Base-by-base conservation (phyloP, 2,888 invertebrate genomes). In the Adelognathus sp. region DNA sequence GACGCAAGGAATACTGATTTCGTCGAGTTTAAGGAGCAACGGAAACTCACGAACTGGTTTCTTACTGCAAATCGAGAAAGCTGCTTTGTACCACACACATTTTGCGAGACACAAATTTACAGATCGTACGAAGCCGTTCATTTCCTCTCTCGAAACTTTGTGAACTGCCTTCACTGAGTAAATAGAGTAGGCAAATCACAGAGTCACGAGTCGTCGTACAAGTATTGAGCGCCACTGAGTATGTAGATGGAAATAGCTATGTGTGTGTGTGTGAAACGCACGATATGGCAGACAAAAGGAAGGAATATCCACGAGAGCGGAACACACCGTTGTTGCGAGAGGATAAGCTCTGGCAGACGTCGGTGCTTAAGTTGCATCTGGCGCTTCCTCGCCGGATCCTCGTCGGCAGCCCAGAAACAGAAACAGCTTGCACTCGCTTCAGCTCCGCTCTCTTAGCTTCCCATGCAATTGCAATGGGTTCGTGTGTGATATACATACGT, bases 311-410 rank as follows among this genome's bases (percentile, higher is more conserved):
- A 27, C 31, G 56, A 58, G 56, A 41, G 58, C 39, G 63, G 63
- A 58, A 50, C 41, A 77, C 50, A 39, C 56, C 64, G 61, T 63
- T 67, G 66, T 46, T 61, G 67, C 14, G 4, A 44, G 27, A 31
- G 69, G 73, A 78, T 78, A 73, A 78, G 73, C 73, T 52, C 39
- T 63, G 50, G 64, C 69, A 73, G 63, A 70, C 64, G 63, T 56
- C 63, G 63, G 50, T 60, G 69, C 58, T 74, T 31, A 69, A 64
- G 64, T 70, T 74, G 29, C 69, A 70, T 74, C 64, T 44, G 69
- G 64, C 44, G 78, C 64, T 78, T 73, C 74, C 63, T 69, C n/a
- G n/a, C 18, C 41, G 56, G n/a, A 56, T 64, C 54, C 72, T 66
- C 64, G 31, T 9, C 50, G 3, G 33, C 64, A 33, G 16, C 56